Percentiles rank a stretch among this genome's conserved stretches.
Conservation (phyloP, 2,888 invertebrate species). For the Chloroclystis v-ata region DNA sequence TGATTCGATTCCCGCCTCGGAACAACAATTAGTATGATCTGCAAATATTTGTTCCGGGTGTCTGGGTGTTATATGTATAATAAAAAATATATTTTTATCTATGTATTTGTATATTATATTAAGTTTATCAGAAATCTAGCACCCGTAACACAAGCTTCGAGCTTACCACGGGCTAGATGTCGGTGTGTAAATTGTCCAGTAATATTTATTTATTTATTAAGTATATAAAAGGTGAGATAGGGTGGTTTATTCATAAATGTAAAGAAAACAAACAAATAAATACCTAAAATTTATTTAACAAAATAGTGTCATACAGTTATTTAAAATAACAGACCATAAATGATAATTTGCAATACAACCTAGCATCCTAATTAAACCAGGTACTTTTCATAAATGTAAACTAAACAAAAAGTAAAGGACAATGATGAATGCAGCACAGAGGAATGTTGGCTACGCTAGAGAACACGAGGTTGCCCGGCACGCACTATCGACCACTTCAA, state of each 20-base stretch:
- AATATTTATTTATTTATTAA: too few species aligned
- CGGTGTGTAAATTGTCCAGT: too few species aligned
- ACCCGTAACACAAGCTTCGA: too few species aligned
- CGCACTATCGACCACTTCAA: constrained; percentile 16
- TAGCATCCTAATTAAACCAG: constrained; percentile 78
- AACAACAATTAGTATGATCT: too few species aligned
- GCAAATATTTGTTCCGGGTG: too few species aligned
- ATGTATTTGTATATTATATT: too few species aligned
- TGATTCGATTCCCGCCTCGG: too few species aligned
- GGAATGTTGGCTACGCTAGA: constrained; percentile 73
- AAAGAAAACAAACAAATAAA: constrained; percentile 51
- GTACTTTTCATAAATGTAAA: constrained; percentile 75
- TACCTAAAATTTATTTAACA: constrained; percentile 78
- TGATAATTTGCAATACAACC: constrained; percentile 76
- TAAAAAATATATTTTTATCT: too few species aligned
- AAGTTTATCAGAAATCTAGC: too few species aligned
- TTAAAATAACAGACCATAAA: constrained; percentile 76
- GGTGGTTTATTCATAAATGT: not conserved
- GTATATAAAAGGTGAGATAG: not conserved
- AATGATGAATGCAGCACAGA: constrained; percentile 72
- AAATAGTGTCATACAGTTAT: constrained; percentile 78
- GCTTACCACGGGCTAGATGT: too few species aligned
- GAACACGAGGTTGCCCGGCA: constrained; percentile 22
- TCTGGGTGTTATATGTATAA: too few species aligned
- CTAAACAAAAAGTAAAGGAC: constrained; percentile 60